Evolutionary conservation across 2,888 invertebrate genomes (phyloP), one percentile per base, ranked within the genome.

Genomic region (Perithous albicinctus): DNA sequence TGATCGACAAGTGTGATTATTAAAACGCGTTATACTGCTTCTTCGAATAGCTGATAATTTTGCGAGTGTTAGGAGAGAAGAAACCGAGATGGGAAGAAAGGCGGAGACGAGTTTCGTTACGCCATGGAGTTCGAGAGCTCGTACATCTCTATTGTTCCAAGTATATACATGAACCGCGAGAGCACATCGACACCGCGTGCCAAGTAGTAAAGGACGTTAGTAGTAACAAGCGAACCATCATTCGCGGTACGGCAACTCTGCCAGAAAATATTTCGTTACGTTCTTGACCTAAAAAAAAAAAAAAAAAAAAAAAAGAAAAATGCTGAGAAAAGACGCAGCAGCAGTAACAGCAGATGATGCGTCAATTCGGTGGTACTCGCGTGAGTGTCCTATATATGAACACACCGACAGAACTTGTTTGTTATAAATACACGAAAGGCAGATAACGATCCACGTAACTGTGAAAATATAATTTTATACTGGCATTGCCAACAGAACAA

Each of bases 241-340:
- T 67, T 61, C 72, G 67, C 23, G 23, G 15, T 48, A 15, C 38
- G 48, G 5, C 23, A 67, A 77, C 38, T 26, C 41, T 64, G 70
- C 51, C 59, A 66, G 51, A 72, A 80, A 75, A 76, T 70, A 78
- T 72, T 83, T 82, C 75, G 81, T 83, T 72, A 70, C 78, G 82
- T 84, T 82, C 83, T 84, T 84, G 83, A 84, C 83, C 83, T 67
- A 64, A 81, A 81, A 83, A 82, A 63, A 38, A 56, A 67, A 41
- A 35, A 15, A 66, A 66, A 20, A 83, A 82, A 63, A 38, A 56
- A 67, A 41, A 35, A 15, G 56, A 66, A 20, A 56, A n/a, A 59
- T 41, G 35, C 32, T 8, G 35, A 35, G 56, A 46, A 35, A 41
- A 23, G 43, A n/a, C 10, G 32, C 12, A 43, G 43, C 35, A 56